Evolutionary conservation across 2,888 invertebrate species (phyloP).

Genomic region (Tipula vernalis): DNA sequence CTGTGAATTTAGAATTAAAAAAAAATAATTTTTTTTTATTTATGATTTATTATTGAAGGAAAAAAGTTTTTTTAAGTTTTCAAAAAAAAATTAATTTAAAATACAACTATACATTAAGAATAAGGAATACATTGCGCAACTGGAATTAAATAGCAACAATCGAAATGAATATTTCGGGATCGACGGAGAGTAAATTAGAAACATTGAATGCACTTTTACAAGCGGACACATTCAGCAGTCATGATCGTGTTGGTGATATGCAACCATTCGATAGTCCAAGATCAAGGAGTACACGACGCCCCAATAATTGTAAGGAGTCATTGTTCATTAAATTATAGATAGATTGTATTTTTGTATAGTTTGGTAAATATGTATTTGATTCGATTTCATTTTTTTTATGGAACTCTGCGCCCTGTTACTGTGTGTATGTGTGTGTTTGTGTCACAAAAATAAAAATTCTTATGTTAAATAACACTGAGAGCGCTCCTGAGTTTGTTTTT

Average conservation of each 20-base stretch:
- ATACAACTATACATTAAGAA: not conserved
- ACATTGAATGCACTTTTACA: conserved; percentile 69
- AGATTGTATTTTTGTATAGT: not conserved
- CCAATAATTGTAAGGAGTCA: conserved; percentile 51
- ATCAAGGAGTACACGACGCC: conserved; percentile 44
- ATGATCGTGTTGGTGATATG: conserved; percentile 20
- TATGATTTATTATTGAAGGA: not conserved
- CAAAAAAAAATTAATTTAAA: not conserved
- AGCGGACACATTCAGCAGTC: conserved; percentile 31
- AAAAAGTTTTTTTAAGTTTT: not conserved
- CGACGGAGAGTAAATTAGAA: conserved; percentile 67
- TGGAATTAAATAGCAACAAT: not conserved
- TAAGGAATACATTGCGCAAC: not conserved
- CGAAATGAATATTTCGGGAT: conserved; percentile 46
- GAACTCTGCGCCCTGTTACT: not conserved
- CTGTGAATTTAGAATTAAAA: conserved; percentile 5
- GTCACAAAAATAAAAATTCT: not conserved
- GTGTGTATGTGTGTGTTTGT: not conserved
- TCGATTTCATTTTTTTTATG: not conserved
- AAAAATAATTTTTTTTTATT: not conserved
- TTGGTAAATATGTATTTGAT: not conserved
- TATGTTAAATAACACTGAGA: not conserved
- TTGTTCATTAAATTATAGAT: not conserved
- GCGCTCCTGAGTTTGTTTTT: not conserved
- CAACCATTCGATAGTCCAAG: conserved; percentile 32